Conservation (phyloP, 2,888 invertebrate species). For the Aphodius sticticus region DNA sequence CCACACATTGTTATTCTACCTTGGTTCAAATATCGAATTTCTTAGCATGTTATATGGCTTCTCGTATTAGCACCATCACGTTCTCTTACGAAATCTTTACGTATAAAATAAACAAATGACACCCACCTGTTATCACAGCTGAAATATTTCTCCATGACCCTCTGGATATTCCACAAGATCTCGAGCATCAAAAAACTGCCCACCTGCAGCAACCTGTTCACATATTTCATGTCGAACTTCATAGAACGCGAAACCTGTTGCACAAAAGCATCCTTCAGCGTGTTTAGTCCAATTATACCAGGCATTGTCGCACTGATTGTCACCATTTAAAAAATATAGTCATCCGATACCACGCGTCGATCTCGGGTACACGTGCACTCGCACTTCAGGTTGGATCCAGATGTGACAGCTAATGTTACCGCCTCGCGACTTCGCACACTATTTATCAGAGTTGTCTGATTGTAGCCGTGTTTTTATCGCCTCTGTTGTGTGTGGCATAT, state of each 20-base stretch:
- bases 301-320: constrained; percentile 4
- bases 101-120: neutral
- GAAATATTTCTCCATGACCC: constrained; percentile 23
- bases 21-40: neutral
- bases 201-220: neutral
- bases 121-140: constrained; percentile 6
- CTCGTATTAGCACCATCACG: no score
- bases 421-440: neutral
- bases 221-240: neutral
- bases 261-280: neutral
- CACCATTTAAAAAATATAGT: neutral
- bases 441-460: neutral
- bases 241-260: neutral
- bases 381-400: neutral
- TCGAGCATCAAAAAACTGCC: constrained; percentile 17
- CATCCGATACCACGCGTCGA: neutral
- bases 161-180: constrained; percentile 19
- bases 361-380: neutral
- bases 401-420: constrained; percentile 4
- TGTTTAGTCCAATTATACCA: neutral
- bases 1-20: neutral
- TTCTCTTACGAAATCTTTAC: no score
- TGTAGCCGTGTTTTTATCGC: neutral
- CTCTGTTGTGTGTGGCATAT: neutral
- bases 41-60: neutral